Conservation (phyloP, 30 jellyfish, hydroid and myxozoan genomes). For the Catostylus mosaicus region DNA sequence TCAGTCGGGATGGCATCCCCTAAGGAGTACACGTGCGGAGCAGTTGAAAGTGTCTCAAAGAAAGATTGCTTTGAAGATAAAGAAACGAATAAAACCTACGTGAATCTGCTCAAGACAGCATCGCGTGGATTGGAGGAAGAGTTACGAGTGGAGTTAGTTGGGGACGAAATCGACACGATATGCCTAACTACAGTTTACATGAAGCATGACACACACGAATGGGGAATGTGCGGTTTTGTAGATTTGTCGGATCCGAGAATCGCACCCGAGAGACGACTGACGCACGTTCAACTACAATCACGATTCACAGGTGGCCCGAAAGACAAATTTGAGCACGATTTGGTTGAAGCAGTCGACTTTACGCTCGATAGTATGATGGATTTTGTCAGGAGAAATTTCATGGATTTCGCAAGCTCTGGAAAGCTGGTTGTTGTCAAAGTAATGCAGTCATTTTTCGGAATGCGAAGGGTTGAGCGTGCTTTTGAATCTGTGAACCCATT, state of each 20-base stretch:
- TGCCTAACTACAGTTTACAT: constrained; percentile 79
- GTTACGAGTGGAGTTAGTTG: constrained; percentile 73
- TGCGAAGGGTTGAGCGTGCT: constrained; percentile 73
- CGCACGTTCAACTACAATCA: constrained; percentile 64
- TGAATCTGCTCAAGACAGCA: constrained; percentile 73
- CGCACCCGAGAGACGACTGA: constrained; percentile 82
- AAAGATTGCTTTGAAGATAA: constrained; percentile 67
- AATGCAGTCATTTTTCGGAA: constrained; percentile 78
- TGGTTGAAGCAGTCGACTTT: constrained; percentile 79
- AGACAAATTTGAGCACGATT: constrained; percentile 84
- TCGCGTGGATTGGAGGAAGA: constrained; percentile 84
- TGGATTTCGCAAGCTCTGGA: constrained; percentile 91
- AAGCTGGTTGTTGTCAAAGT: constrained; percentile 87
- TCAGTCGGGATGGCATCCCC: constrained; percentile 89
- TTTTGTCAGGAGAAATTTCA: constrained; percentile 62
- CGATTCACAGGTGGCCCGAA: constrained; percentile 81
- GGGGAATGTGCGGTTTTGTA: constrained; percentile 91
- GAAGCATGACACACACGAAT: constrained; percentile 87
- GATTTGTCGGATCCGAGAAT: constrained; percentile 70
- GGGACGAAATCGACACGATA: constrained; percentile 72
- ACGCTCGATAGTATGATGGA: constrained; percentile 81
- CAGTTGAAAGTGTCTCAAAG: constrained; percentile 87
- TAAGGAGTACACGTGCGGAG: constrained; percentile 80
- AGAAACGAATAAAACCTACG: constrained; percentile 37
- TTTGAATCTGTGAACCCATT: constrained; percentile 50